Base-by-base conservation (phyloP, 2,797 vertebrate species). In the Typhlichthys eigenmanni region DNA sequence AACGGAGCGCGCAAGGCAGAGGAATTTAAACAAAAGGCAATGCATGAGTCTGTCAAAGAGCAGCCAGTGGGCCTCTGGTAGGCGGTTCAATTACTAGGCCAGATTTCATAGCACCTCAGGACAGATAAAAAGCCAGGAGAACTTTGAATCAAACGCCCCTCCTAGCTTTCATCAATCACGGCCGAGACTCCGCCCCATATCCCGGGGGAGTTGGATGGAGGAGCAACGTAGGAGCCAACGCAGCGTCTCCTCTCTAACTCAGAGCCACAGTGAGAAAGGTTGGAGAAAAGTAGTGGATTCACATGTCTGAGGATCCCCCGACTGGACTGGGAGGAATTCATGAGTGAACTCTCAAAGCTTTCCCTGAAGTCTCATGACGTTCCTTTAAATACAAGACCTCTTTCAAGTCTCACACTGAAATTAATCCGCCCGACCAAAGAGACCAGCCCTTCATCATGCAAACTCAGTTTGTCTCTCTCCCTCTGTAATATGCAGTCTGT, bases 121-220 rank as follows among this genome's bases (percentile, higher is more conserved):
- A 86, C 72, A 58, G 72, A 86, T 85, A 80, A 87, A 88, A 89
- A 83, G 69, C 75, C 55, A 60, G 83, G 80, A 86, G 78, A 84
- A 85, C 85, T 84, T 74, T 69, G 85, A 90, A 86, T 87, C 85
- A 86, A 88, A 86, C 64, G 8, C 65, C 78, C 84, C 88, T 90
- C 90, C 82, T 90, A 85, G 84, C 74, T 68, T 47, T 79, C 85
- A 87, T 90, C 88, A 87, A 85, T 89, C 86, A 88, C 62, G 69
- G 69, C 74, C 63, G 76, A 66, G 74, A 72, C 55, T 80, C 86
- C 72, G 38, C 38, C 84, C 45, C 0, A 75, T 85, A 82, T 80
- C 63, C 64, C 55, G 64, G n/a, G 83, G 68, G 79, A 85, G 78
- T 78, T 68, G 56, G 68, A 79, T 51, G 63, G 54, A 74, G 59